Conservation (phyloP, 2,888 invertebrate species). For the Penaeus monodon region DNA sequence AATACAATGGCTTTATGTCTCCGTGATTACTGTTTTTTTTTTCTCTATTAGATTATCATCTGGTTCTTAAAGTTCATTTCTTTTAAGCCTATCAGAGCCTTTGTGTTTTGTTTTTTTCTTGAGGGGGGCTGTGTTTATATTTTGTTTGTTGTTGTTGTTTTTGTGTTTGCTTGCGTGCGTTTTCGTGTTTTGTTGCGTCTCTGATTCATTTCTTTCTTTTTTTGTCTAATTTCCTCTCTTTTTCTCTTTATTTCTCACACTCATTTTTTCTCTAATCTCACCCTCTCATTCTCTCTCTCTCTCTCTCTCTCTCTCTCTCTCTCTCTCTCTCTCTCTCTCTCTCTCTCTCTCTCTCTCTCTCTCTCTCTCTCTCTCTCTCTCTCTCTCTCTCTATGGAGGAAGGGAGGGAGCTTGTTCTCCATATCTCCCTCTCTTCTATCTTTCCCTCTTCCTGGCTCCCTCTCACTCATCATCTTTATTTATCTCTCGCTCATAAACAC, state of each 20-base stretch:
- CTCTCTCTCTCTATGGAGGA: too few species aligned
- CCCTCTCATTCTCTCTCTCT: neutral
- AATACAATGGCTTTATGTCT: too few species aligned
- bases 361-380: neutral
- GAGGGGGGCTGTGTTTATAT: neutral
- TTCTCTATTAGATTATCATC: too few species aligned
- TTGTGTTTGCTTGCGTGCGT: neutral
- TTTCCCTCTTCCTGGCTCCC: too few species aligned
- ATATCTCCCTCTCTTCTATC: neutral
- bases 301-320: neutral
- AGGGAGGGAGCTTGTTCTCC: too few species aligned
- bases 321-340: conserved; percentile 5
- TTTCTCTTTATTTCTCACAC: neutral
- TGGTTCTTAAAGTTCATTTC: too few species aligned
- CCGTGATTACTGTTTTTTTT: too few species aligned
- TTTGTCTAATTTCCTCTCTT: too few species aligned
- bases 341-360: neutral
- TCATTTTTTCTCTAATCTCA: neutral
- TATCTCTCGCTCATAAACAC: too few species aligned
- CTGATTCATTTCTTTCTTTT: neutral
- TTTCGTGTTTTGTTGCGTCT: neutral
- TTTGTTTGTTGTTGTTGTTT: too few species aligned
- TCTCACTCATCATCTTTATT: too few species aligned
- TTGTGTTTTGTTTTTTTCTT: neutral
- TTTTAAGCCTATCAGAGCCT: too few species aligned